Base-by-base conservation (phyloP, 1,140 invertebrate genomes). In the Drosophila novamexicana region DNA sequence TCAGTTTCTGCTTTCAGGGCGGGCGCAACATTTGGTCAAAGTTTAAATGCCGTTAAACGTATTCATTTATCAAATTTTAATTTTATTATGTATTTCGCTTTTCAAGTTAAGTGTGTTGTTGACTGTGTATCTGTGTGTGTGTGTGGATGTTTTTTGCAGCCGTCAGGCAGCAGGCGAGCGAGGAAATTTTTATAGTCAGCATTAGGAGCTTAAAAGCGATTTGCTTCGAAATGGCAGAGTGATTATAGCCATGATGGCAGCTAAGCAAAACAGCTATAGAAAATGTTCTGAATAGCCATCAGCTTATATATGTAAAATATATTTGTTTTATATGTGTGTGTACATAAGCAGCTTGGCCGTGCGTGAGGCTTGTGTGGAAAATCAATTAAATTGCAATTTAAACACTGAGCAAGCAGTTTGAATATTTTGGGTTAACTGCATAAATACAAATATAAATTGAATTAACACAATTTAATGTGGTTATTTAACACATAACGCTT, bases 21-120 rank as follows among this genome's bases (percentile, higher is more conserved):
- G 34, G 7, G 3, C 42, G 49, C 2, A 8, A 32, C 9, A 42
- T 57, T 57, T 53, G 72, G 66, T 73, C 79, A 83, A 52, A 77
- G 72, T 76, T 83, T 83, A 86, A 86, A 82, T 73, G 79, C 66
- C 79, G 62, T 83, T 83, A 83, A 88, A 88, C 56, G 71, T 68
- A 83, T 74, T 79, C 76, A 86, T 86, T 88, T 83, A 86, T 86
- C 76, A 86, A 88, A 79, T 88, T 88, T 74, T 74, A 68, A 74
- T 83, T 69, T 83, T 77, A 77, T 83, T 82, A 79, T 61, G 18
- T 54, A 45, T 88, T 82, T 78, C 61, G 61, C 50, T 49, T 59
- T 70, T 63, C 47, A 62, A 70, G 61, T 67, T 49, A 57, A 42
- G 22, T 45, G 50, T 49, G 36, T 47, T 18, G 18, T 18, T 54